Evolutionary conservation across 2,888 invertebrate genomes (phyloP).

Genomic region (Catocala nupta): DNA sequence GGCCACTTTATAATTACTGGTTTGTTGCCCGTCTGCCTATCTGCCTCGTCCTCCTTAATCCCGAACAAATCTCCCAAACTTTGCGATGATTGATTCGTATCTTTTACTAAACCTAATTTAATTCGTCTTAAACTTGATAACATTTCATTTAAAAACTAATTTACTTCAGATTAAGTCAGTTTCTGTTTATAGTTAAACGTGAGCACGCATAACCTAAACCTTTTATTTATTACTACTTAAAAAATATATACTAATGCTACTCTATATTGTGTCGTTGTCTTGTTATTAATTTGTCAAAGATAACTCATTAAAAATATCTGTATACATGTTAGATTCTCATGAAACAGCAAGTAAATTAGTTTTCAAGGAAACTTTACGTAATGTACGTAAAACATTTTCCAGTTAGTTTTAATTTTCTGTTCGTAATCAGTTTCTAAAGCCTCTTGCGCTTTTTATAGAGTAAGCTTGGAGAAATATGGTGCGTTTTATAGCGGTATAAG

Average conservation of each 20-base stretch:
- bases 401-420: slow-evolving; percentile 17
- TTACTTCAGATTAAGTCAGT: no score
- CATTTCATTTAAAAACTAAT: slow-evolving; percentile 1
- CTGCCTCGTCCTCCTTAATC: slow-evolving; percentile 27
- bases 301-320: no score
- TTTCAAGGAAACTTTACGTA: slow-evolving; percentile 22
- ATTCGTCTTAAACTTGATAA: slow-evolving; percentile 24
- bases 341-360: not conserved
- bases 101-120: slow-evolving; percentile 30
- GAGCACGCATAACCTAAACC: no score
- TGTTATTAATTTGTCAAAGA: no score
- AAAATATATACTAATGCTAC: no score
- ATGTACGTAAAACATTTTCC: slow-evolving; percentile 15
- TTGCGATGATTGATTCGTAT: slow-evolving; percentile 42
- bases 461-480: slow-evolving; percentile 21
- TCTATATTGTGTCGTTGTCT: no score
- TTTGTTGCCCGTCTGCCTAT: no score
- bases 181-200: no score
- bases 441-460: slow-evolving; percentile 21
- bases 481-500: slow-evolving; percentile 37
- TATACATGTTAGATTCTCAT: no score
- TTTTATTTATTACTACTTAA: no score
- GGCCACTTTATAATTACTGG: slow-evolving; percentile 40
- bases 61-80: slow-evolving; percentile 29
- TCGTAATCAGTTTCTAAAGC: slow-evolving; percentile 10